Evolutionary conservation across 2,888 invertebrate species (phyloP).

Genomic region (Alsophila aescularia): DNA sequence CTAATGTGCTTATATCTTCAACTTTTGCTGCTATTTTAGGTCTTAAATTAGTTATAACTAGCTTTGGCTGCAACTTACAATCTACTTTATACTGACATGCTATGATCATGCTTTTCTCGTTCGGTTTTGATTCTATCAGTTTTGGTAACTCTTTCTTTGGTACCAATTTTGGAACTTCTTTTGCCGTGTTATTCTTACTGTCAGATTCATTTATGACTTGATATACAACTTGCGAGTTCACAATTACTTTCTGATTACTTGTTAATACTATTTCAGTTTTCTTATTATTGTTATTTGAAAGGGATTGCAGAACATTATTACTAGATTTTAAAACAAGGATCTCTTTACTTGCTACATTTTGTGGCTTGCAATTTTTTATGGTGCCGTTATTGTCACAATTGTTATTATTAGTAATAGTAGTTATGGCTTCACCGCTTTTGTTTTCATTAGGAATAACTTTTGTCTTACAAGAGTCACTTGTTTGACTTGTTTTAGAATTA

Average conservation of each 20-base stretch:
- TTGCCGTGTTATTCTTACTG: conserved; percentile 50
- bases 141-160: conserved; percentile 59
- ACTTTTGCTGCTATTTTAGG: conserved; percentile 54
- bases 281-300: conserved; percentile 56
- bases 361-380: conserved; percentile 46
- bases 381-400: conserved; percentile 33
- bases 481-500: conserved; percentile 57
- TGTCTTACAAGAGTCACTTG: conserved; percentile 49
- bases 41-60: conserved; percentile 68
- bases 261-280: conserved; percentile 58
- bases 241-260: conserved; percentile 65
- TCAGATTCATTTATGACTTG: conserved; percentile 67
- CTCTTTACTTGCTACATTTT: conserved; percentile 55
- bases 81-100: conserved; percentile 74
- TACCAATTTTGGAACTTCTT: conserved; percentile 55
- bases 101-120: conserved; percentile 63
- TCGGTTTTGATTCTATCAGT: conserved; percentile 55
- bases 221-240: conserved; percentile 73
- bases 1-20: conserved; percentile 76
- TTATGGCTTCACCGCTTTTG: conserved; percentile 43
- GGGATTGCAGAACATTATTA: conserved; percentile 61
- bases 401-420: conserved; percentile 20
- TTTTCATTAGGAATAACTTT: conserved; percentile 59
- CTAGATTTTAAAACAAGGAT: conserved; percentile 63
- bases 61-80: conserved; percentile 68